Percentiles rank a stretch among this genome's conserved stretches.
Evolutionary conservation across 2,797 vertebrate species (phyloP).

Genomic region (Odontamblyopus lacepedii): DNA sequence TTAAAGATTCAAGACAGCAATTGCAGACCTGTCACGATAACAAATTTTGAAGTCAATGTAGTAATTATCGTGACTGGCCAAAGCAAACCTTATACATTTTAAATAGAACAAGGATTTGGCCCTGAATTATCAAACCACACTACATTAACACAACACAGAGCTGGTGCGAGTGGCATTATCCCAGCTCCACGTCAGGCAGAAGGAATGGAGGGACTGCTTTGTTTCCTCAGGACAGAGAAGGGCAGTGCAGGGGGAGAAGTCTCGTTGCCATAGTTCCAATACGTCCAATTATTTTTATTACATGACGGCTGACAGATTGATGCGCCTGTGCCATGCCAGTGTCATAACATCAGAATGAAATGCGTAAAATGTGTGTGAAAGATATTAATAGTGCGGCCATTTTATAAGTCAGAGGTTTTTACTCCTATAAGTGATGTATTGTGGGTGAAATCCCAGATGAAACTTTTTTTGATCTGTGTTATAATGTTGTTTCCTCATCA

Average conservation of each 20-base stretch:
- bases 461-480: too few species aligned
- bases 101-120: too few species aligned
- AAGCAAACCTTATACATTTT: too few species aligned
- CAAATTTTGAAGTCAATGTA: too few species aligned
- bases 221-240: constrained; percentile 3
- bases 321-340: not conserved
- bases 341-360: not conserved
- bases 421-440: not conserved
- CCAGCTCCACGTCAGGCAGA: not conserved
- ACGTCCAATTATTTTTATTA: constrained; percentile 7
- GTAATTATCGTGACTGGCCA: too few species aligned
- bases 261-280: not conserved
- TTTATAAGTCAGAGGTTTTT: not conserved
- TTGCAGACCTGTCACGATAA: too few species aligned
- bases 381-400: not conserved
- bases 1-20: not conserved
- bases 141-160: constrained; percentile 21
- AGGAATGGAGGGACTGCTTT: constrained; percentile 2
- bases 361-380: not conserved
- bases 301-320: not conserved
- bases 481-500: too few species aligned
- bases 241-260: not conserved
- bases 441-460: too few species aligned
- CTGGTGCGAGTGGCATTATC: too few species aligned
- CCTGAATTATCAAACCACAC: constrained; percentile 3